Base-by-base conservation (phyloP, 2,888 invertebrate genomes). In the Labia minor region DNA sequence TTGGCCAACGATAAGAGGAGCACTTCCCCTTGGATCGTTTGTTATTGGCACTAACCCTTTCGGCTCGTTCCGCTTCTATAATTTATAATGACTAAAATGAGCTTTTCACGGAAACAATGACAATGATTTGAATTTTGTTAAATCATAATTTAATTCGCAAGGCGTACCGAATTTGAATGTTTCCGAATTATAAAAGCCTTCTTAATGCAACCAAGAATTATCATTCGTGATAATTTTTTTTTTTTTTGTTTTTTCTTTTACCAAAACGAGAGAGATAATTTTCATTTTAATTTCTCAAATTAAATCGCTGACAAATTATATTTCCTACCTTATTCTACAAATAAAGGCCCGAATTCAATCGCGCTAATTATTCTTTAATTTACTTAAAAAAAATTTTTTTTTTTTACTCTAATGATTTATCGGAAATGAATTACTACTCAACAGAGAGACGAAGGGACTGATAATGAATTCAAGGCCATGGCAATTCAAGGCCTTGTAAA, bases 21-120 rank as follows among this genome's bases (percentile, higher is more conserved):
- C 49, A 49, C 49, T 49, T 49, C 49, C 49, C 49, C 14, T 49
- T 33, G 6, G 6, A 8, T 33, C 33, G 33, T 33, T 33, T 33
- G 33, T 11, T 11, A 33, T 33, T 33, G 33, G n/a, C 49, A 49
- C 49, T 14, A 49, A n/a, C n/a, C 49, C 49, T 49, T 49, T 49
- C 6, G 33, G 6, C 11, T 33, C 33, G 6, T 33, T 33, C 49
- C 49, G 49, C 49, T 14, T 11, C 49, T 49, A 49, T 49, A 49
- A 49, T 49, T 49, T 49, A 49, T 49, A 49, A 49, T 49, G 49
- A 49, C 8, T 49, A 49, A 49, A 49, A 49, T 49, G 49, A 49
- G 49, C 49, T 49, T 49, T 49, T 2, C n/a, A 2, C 49, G 49
- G 49, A 49, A 49, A 49, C 49, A 49, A 4, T 49, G 49, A 49